Evolutionary conservation across 2,797 vertebrate genomes (phyloP).

Genomic region (Intellagama lesueurii): DNA sequence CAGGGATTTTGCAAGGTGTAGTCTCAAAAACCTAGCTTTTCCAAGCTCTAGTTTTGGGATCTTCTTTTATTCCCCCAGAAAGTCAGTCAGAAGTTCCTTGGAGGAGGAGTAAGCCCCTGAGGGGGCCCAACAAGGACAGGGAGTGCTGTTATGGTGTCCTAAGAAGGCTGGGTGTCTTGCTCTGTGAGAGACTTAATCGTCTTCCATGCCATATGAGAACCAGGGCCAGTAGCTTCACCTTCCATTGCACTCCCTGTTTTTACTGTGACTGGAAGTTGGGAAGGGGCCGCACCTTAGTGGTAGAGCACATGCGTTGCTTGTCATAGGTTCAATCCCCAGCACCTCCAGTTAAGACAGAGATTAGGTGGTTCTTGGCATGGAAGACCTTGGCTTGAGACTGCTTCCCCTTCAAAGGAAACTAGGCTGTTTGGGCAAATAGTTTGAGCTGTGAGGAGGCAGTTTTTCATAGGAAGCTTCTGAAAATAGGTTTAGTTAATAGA

Average conservation of each 20-base stretch:
- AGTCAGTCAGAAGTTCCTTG: background rate
- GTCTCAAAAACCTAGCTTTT: background rate
- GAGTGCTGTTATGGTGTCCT: background rate
- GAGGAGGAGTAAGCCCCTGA: background rate
- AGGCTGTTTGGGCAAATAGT: background rate
- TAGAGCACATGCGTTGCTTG: background rate
- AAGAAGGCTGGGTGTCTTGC: no score
- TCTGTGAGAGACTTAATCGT: background rate
- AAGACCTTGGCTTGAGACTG: background rate
- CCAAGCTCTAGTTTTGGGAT: background rate
- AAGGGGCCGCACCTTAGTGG: background rate
- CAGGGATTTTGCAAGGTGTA: background rate
- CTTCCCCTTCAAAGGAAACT: background rate
- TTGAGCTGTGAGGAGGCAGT: background rate
- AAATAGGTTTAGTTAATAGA: background rate
- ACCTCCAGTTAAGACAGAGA: background rate
- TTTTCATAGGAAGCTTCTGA: background rate
- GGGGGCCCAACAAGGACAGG: background rate
- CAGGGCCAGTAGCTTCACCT: background rate
- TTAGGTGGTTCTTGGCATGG: background rate
- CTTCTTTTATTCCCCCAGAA: background rate
- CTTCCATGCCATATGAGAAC: background rate
- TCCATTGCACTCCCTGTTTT: background rate
- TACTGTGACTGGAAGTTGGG: background rate
- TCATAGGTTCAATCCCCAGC: background rate